phyloP scores from a whole-genome alignment of 1,140 invertebrate species.

The Daktulosphaira vitifoliae region DNA sequence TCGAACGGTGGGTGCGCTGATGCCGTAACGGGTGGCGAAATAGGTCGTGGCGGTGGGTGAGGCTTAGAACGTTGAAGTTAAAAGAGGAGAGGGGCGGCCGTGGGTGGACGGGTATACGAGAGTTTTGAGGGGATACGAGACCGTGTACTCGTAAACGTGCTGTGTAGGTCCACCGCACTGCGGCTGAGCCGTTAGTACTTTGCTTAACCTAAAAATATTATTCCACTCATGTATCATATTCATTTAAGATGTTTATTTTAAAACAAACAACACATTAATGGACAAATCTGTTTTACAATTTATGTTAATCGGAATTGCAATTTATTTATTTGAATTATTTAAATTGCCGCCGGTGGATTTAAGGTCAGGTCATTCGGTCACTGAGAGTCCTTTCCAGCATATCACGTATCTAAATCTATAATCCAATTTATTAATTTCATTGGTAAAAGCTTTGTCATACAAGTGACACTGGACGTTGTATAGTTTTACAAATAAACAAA shows the following conservation, averaged over 20 bases:
- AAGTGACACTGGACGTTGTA: too few species aligned
- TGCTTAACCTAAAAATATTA: constrained; percentile 17
- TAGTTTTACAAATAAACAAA: too few species aligned
- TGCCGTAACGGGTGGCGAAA: constrained; percentile 18
- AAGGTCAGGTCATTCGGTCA: constrained; percentile 22
- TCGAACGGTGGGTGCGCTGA: constrained; percentile 25
- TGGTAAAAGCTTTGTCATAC: too few species aligned
- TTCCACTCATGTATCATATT: too few species aligned
- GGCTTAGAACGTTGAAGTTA: too few species aligned
- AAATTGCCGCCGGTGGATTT: too few species aligned
- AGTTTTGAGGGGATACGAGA: neutral
- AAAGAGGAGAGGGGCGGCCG: neutral
- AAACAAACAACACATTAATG: too few species aligned
- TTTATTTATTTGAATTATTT: too few species aligned
- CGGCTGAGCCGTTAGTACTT: constrained; percentile 15
- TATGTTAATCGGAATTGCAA: too few species aligned
- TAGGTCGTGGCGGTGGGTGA: constrained; percentile 10
- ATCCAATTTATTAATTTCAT: constrained; percentile 11
- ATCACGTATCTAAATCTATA: neutral
- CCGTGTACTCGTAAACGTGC: constrained; percentile 1
- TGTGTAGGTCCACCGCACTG: constrained; percentile 22
- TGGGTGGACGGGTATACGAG: too few species aligned
- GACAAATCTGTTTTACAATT: too few species aligned
- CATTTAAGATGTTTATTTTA: too few species aligned
- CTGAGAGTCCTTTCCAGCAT: neutral